Percentiles rank a stretch among this genome's conserved stretches.
Evolutionary conservation across 2,888 invertebrate genomes (phyloP).

Genomic region (Clivina fossor): DNA sequence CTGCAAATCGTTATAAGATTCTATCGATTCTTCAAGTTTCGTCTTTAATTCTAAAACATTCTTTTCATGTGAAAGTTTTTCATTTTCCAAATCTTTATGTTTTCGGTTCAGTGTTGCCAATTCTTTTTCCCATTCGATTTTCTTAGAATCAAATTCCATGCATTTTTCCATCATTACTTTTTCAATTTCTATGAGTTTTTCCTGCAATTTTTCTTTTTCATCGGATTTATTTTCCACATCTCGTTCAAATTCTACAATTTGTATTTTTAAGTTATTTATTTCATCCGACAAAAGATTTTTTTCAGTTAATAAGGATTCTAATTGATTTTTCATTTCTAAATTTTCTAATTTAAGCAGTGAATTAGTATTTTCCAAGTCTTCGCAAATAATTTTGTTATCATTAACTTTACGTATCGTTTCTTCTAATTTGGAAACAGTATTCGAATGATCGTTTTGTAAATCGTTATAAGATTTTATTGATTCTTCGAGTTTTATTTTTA

Average conservation of each 20-base stretch:
- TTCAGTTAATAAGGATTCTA: background rate
- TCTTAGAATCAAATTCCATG: background rate
- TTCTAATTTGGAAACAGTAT: too few species aligned
- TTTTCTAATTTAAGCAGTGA: background rate
- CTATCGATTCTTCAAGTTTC: background rate
- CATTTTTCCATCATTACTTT: background rate
- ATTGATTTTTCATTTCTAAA: background rate
- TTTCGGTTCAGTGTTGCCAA: background rate
- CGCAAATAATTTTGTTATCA: background rate
- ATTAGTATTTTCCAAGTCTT: too few species aligned
- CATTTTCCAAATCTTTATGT: too few species aligned
- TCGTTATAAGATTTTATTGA: constrained; percentile 1
- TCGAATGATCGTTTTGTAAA: background rate
- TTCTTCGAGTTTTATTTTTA: constrained; percentile 1
- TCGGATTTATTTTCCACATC: too few species aligned
- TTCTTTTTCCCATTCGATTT: background rate
- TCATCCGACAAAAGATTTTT: too few species aligned
- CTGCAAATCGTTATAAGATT: constrained; percentile 3
- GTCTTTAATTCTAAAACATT: background rate
- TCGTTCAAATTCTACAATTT: too few species aligned
- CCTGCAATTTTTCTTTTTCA: too few species aligned
- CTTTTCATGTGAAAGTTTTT: background rate
- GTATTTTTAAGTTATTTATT: too few species aligned
- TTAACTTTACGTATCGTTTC: background rate
- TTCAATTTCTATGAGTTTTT: constrained; percentile 3